Evolutionary conservation across 37 sponge, comb jelly and placozoan genomes (phyloP).

Genomic region (Haliclona indistincta): DNA sequence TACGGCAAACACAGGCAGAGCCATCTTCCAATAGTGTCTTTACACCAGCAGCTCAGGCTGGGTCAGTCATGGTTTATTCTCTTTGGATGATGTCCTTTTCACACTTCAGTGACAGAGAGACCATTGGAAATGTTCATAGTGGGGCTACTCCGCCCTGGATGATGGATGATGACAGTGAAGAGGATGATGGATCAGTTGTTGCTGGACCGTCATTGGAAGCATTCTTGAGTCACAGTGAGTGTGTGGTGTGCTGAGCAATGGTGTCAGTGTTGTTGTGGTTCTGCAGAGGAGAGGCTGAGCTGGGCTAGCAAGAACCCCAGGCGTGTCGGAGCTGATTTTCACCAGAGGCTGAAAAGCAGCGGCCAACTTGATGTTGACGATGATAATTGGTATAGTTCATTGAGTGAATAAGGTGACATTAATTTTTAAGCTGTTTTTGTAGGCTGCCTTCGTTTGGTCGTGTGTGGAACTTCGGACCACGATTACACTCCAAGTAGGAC

Average conservation of each 20-base stretch:
- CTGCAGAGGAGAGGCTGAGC: constrained; percentile 37
- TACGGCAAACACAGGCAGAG: too few relatives aligned
- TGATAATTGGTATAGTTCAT: not conserved
- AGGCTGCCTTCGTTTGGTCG: constrained; percentile 82
- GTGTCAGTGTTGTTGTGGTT: too few relatives aligned
- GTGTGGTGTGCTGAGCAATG: too few relatives aligned
- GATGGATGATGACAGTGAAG: constrained; percentile 37
- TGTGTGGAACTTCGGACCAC: constrained; percentile 80
- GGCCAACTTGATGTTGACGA: not conserved
- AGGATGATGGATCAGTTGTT: not conserved
- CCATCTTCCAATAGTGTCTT: too few relatives aligned
- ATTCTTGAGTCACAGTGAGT: constrained; percentile 62
- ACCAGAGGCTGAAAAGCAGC: constrained; percentile 19
- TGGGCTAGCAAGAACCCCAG: constrained; percentile 59
- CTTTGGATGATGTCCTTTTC: too few relatives aligned
- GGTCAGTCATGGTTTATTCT: too few relatives aligned
- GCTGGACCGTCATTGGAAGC: constrained; percentile 72
- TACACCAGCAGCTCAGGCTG: too few relatives aligned
- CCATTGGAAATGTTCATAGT: constrained; percentile 60
- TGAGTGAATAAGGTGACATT: not conserved
- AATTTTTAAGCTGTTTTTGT: not conserved
- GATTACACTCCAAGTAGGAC: constrained; percentile 70
- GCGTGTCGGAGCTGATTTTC: constrained; percentile 83
- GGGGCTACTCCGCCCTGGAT: constrained; percentile 85
- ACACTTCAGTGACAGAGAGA: too few relatives aligned